Evolutionary conservation across 2,797 vertebrate genomes (phyloP), one percentile per base, ranked within the genome.

Genomic region (Cryptoblepharus egeriae): DNA sequence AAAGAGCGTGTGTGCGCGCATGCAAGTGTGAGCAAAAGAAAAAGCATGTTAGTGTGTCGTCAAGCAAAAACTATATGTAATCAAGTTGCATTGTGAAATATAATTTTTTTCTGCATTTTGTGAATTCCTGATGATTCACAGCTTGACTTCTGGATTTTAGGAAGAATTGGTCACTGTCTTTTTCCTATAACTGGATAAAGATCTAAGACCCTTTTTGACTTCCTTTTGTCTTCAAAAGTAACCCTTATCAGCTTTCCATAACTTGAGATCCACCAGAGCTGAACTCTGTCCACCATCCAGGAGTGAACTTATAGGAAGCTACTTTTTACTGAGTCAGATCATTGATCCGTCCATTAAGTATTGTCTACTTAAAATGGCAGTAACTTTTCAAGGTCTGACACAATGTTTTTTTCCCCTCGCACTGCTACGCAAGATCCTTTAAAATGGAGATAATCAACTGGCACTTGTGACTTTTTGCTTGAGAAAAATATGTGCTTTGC

Each of bases 1-100:
- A 2, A 39, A 68, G 60, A 39, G 24, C 42, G 3, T 37, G 18
- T n/a, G 6, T 67, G n/a, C 13, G 45, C 0, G 45, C 18, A 16
- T 7, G 22, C 20, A 60, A 16, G 11, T 2, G 30, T n/a, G 58
- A 69, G 52, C 24, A 61, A 52, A 39, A 52, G 6, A n/a, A 28
- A 22, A 22, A n/a, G 77, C 22, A 24, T 75, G 37, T 69, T 63
- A 69, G 77, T 73, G 61, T 18, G 45, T 4, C 26, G 32, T 76
- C 20, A 77, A 24, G 22, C 87, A 80, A 9, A 37, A 37, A 77
- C 28, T n/a, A 49, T 57, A 20, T 0, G 0, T 71, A 85, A 63
- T 32, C 28, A 86, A 83, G 52, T 20, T 60, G 32, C 49, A 35
- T 55, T 28, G 49, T 78, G 74, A 42, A 75, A 75, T 16, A 15